Conservation (phyloP, 2,888 invertebrate species). For the Pristionchus mayeri region DNA sequence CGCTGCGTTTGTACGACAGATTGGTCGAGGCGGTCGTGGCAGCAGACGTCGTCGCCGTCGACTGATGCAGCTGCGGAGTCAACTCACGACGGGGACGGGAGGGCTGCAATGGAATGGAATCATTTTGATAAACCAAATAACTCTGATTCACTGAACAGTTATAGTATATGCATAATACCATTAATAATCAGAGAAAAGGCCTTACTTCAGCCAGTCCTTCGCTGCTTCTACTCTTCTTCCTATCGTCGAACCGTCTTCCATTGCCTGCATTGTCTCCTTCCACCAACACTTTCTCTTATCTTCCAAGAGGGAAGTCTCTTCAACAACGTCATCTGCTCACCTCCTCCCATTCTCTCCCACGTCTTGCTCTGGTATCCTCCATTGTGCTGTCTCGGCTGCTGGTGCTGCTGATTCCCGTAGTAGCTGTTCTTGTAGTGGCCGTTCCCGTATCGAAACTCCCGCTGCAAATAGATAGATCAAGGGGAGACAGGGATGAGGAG, state of each 20-base stretch:
- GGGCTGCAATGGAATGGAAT: not conserved
- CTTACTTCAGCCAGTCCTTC: not conserved
- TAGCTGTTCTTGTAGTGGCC: constrained; percentile 9
- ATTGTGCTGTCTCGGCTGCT: not conserved
- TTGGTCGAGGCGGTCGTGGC: not conserved
- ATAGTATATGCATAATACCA: not conserved
- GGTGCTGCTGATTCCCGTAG: not conserved
- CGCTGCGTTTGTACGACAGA: not conserved
- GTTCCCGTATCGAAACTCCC: not conserved
- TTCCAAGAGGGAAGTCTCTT: too few relatives aligned
- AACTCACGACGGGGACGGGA: not conserved
- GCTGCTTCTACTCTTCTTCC: constrained; percentile 30
- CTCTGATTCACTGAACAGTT: not conserved
- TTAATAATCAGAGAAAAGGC: not conserved
- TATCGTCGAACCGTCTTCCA: not conserved
- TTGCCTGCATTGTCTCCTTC: not conserved
- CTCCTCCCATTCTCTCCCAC: not conserved
- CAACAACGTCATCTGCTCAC: not conserved
- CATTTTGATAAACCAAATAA: not conserved
- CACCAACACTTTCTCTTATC: not conserved
- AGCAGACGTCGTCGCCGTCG: not conserved
- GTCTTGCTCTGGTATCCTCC: not conserved
- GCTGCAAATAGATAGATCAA: not conserved
- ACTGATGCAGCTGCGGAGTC: not conserved
- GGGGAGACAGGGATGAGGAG: not conserved